phyloP scores from a whole-genome alignment of 2,797 vertebrate genomes.

The Tamandua tetradactyla region DNA sequence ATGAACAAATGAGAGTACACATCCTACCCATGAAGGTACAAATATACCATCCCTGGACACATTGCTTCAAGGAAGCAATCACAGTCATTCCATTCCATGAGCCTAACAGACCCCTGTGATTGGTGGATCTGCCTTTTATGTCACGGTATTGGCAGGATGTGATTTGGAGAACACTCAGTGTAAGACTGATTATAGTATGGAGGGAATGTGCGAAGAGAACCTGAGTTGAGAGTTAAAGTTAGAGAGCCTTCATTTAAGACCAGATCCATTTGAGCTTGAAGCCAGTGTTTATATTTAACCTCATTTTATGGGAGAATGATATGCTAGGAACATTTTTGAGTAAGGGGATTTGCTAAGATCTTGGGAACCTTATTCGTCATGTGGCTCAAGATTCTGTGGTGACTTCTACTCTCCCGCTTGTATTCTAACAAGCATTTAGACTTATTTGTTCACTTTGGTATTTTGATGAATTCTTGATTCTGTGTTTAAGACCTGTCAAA shows the following conservation, averaged over 20 bases:
- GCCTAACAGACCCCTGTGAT: not conserved
- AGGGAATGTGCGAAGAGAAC: not conserved
- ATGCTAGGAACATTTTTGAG: not conserved
- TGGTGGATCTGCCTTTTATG: not conserved
- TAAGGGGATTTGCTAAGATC: not conserved
- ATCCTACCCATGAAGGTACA: not conserved
- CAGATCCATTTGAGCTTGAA: not conserved
- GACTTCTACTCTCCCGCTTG: not conserved
- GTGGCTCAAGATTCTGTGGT: not conserved
- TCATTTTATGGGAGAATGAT: not conserved
- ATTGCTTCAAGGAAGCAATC: not conserved
- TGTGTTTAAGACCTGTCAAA: not conserved
- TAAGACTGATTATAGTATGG: not conserved
- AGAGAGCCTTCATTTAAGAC: not conserved
- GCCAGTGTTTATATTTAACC: not conserved
- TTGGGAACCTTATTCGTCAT: not conserved
- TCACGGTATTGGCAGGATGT: not conserved
- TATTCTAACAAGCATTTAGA: not conserved
- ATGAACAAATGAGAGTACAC: no score
- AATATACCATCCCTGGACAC: not conserved
- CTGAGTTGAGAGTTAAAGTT: not conserved
- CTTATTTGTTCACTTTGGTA: not conserved
- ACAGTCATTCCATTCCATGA: not conserved
- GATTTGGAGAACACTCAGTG: not conserved
- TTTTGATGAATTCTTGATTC: not conserved